Base-by-base conservation (phyloP, 92 coral and sea anemone species). In the Metridium senile region DNA sequence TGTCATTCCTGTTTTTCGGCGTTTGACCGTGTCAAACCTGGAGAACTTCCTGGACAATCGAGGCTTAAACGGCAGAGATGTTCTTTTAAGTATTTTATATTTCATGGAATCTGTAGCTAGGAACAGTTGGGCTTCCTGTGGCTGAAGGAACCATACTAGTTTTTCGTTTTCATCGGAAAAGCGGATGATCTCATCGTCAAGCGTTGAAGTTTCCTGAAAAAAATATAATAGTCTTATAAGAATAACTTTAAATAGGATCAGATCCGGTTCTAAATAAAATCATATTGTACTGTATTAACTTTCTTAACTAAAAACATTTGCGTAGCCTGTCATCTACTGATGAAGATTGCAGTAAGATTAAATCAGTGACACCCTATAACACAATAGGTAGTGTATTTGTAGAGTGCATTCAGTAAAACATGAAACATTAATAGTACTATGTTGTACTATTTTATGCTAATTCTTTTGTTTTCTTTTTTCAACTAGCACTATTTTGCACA, bases 141-240 rank as follows among this genome's bases (percentile, higher is more conserved):
- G 91, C 64, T 90, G 94, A 0, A 90, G 87, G 34, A 90, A 90
- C 94, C 94, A 90, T 11, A 90, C 91, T 9, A 90, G 74, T 19
- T 80, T 63, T 54, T 86, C 70, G 35, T 43, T 78, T 59, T 86
- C 89, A 26, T 81, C 89, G 11, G 81, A 63, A 32, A 90, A 90
- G 26, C 84, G 80, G 13, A 90, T 63, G 30, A 86, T 63, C 71
- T 90, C 94, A 28, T 90, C 94, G 27, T 86, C 86, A 18, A 46
- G 39, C 3, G 94, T 90, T 39, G 88, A 76, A 52, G 86, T 86
- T 67, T 83, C 94, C 94, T 90, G 72, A 10, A 18, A 19, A 26
- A 1, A 22, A 59, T 10, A 10, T 9, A 10, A 54, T 54, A 54
- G 13, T 2, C 61, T 9, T 16, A 3, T 21, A 54, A 16, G 6